Base-by-base conservation (phyloP, 2,888 invertebrate genomes). In the Andrena camellia region DNA sequence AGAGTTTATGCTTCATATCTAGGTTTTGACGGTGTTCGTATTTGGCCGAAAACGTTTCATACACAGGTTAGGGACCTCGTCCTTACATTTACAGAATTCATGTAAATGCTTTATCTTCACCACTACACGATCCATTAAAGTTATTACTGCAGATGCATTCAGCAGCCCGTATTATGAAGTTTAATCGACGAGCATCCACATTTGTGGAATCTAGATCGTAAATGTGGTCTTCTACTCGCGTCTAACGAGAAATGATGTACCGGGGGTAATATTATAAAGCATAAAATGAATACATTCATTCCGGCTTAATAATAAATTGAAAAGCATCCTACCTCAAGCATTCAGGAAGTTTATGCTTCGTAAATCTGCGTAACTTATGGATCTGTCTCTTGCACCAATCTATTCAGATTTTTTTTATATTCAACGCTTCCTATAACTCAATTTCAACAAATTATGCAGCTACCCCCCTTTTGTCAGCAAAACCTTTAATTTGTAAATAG, bases 1-100 rank as follows among this genome's bases (percentile, higher is more conserved):
- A 48, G 29, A 17, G 29, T 73, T 64, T 62, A 62, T 35, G 33
- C 26, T 42, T 35, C 57, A 23, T 57, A 57, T 57, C 57, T 57
- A 57, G 57, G n/a, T 20, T 69, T 59, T 7, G 8, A 17, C 13
- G 60, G 23, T 50, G 31, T 57, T 64, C 33, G 13, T 59, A 59
- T 50, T 33, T 23, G 26, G 7, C 23, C 17, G n/a, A 50, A 74
- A 67, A n/a, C 57, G 35, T 52, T 69, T 26, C 35, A 23, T 3
- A 7, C n/a, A 42, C 17, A 20, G 35, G 31, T 35, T 17, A 35
- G 23, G 26, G 17, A 59, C 20, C 26, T 42, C 8, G 8, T 8
- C 17, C 13, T 10, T 10, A 59, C 35, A 69, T 20, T 57, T 26
- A 23, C 57, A 10, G 26, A n/a, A 52, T 57, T 57, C 57, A 10